phyloP scores from a whole-genome alignment of 2,888 invertebrate genomes.

The Branchellion lobata region DNA sequence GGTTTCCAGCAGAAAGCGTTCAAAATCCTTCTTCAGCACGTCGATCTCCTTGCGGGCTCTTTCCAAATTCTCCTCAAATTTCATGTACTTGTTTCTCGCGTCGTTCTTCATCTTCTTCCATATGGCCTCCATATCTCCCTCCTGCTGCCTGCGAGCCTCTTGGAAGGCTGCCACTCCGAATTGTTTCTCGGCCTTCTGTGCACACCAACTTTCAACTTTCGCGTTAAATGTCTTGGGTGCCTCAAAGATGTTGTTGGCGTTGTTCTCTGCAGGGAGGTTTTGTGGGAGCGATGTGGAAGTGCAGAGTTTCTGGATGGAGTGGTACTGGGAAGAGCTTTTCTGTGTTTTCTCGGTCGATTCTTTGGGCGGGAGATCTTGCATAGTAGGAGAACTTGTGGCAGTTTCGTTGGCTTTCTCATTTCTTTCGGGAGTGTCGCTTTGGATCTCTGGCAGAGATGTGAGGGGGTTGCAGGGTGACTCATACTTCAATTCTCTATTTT shows the following conservation, averaged over 20 bases:
- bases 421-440: not conserved
- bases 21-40: not conserved
- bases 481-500: not conserved
- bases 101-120: too few relatives aligned
- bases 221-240: not conserved
- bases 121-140: too few relatives aligned
- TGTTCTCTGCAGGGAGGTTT: not conserved
- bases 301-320: conserved; percentile 34
- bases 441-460: not conserved
- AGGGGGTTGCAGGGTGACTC: not conserved
- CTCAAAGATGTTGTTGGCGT: not conserved
- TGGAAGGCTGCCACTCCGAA: too few relatives aligned
- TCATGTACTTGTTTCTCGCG: not conserved
- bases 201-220: too few relatives aligned
- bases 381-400: not conserved
- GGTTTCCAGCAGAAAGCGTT: not conserved
- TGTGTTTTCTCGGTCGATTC: not conserved
- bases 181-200: too few relatives aligned
- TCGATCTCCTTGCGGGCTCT: not conserved
- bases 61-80: not conserved
- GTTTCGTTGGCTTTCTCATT: not conserved
- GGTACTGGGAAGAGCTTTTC: conserved; percentile 25
- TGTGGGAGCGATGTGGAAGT: not conserved
- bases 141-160: too few relatives aligned
- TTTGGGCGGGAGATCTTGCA: not conserved